phyloP scores from a whole-genome alignment of 1,140 invertebrate species.

The Laupala kohalensis region DNA sequence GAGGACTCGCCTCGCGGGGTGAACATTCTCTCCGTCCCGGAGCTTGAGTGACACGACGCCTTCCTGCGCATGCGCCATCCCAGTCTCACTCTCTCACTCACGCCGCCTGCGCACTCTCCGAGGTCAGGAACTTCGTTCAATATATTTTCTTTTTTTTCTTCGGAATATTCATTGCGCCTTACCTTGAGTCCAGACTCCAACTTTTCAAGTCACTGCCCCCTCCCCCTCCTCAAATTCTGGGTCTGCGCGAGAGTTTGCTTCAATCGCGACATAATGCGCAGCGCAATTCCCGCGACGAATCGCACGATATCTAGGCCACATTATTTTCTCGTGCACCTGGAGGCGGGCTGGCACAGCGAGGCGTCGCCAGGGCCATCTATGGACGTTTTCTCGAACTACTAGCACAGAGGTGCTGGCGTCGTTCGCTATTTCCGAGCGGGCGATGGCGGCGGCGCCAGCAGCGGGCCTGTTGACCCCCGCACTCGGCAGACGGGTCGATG shows the following conservation, averaged over 20 bases:
- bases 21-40: slow-evolving; percentile 2
- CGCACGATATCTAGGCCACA: neutral
- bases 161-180: neutral
- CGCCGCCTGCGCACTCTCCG: neutral
- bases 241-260: neutral
- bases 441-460: too few relatives aligned
- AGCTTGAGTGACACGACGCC: neutral
- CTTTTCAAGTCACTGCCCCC: neutral
- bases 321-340: neutral
- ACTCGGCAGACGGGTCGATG: neutral
- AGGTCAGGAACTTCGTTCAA: neutral
- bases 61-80: slow-evolving; percentile 2
- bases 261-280: neutral
- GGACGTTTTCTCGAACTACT: neutral
- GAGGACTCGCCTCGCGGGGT: neutral
- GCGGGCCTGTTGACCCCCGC: neutral
- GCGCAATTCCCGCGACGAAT: neutral
- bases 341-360: neutral
- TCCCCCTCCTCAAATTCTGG: neutral
- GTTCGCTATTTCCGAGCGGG: neutral
- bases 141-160: neutral
- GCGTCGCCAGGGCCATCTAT: neutral
- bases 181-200: neutral
- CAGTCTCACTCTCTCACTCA: neutral
- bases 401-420: neutral